A percentile compares a stretch with the other conserved stretches of the same genome.
phyloP scores from a whole-genome alignment of 2,113 vertebrate species.

The Chionodraco myersi region DNA sequence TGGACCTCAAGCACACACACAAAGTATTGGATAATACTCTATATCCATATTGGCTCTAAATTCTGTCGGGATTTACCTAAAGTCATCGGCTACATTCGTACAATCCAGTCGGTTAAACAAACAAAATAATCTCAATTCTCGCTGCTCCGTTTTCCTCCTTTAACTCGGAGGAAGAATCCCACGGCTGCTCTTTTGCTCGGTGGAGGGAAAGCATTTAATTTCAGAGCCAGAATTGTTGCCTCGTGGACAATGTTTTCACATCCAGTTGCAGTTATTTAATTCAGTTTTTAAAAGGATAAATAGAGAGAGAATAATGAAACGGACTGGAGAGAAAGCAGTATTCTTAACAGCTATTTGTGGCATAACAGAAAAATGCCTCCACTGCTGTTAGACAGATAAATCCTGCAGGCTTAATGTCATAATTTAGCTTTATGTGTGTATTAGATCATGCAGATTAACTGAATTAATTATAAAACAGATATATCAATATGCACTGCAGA shows the following conservation, averaged over 20 bases:
- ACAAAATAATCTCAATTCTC: conserved; percentile 38
- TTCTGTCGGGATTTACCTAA: conserved; percentile 27
- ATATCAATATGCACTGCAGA: conserved; percentile 30
- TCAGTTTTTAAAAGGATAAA: conserved; percentile 70
- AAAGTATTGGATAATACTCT: conserved; percentile 22
- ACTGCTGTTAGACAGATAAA: conserved; percentile 31
- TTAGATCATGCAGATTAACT: conserved; percentile 40
- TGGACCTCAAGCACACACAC: not conserved
- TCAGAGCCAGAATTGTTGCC: conserved; percentile 53
- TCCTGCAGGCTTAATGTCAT: conserved; percentile 13
- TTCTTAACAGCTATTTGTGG: conserved; percentile 42
- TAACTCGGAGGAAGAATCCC: conserved; percentile 36
- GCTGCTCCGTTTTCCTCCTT: conserved; percentile 36
- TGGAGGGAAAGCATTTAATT: conserved; percentile 62
- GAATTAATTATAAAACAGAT: conserved; percentile 60
- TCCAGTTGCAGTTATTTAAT: conserved; percentile 64
- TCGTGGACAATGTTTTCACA: conserved; percentile 68
- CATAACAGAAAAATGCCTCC: conserved; percentile 21
- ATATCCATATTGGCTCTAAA: not conserved
- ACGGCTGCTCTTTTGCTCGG: conserved; percentile 36
- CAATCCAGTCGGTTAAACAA: conserved; percentile 37
- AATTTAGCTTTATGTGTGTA: conserved; percentile 7
- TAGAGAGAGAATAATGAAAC: conserved; percentile 63
- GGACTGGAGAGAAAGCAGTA: conserved; percentile 37
- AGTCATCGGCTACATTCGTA: conserved; percentile 29